Evolutionary conservation across 2,797 vertebrate genomes (phyloP), one percentile per base, ranked within the genome.

Genomic region (Scolopax rusticola): DNA sequence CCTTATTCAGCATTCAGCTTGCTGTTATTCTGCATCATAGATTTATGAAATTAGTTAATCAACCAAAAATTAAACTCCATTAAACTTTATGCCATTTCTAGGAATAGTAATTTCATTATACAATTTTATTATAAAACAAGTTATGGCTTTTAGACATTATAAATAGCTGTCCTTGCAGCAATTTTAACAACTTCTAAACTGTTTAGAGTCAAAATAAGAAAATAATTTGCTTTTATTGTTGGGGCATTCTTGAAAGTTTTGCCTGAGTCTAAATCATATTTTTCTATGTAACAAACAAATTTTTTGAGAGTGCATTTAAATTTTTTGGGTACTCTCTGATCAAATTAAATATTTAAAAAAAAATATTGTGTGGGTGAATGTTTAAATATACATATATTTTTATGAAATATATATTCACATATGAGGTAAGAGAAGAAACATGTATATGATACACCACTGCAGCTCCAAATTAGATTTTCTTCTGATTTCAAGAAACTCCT

Each of bases 161-260:
- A 70, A 68, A 47, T 41, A 45, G 21, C 5, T 60, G 25, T 61
- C 47, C 8, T 69, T 56, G 7, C 3, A 56, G 86, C 1, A 38
- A 1, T 53, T 84, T 11, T 48, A 89, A 36, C 1, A n/a, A 6
- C 4, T 78, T 84, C 32, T 71, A 50, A 84, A 48, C 11, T 78
- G 40, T 18, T 65, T 70, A 40, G 15, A 6, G 21, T 84, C 11
- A 89, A 84, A 78, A 61, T 45, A 64, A 38, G 7, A 48, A 30
- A 48, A 18, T 1, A 41, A 48, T 18, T 75, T 51, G 1, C 2
- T 33, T 70, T 78, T 43, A 17, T n/a, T 2, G 0, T 27, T 2
- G 7, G 6, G 1, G 1, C 1, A 86, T 21, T 38, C 17, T 76
- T 50, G 57, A 63, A 71, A 36, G 2, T 68, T 84, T 87, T 82